Evolutionary conservation across 2,888 invertebrate species (phyloP).

Genomic region (Hypolimnas misippus): DNA sequence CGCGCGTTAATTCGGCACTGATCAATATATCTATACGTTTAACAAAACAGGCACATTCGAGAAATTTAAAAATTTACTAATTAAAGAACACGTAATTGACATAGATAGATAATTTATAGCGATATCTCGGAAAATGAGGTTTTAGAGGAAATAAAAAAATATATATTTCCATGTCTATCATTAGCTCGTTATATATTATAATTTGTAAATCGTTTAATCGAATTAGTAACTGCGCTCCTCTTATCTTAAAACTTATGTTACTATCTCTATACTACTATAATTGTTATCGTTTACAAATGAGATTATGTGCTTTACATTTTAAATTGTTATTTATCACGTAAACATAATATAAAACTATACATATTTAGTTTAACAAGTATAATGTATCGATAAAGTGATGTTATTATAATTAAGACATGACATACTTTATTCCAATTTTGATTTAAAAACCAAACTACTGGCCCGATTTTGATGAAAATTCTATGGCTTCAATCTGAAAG

Average conservation of each 20-base stretch:
- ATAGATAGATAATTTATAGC: no score
- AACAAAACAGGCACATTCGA: background rate
- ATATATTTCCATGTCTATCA: background rate
- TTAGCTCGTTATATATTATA: constrained; percentile 5
- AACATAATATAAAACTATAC: background rate
- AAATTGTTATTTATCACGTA: background rate
- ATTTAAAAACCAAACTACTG: no score
- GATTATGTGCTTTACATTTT: constrained; percentile 10
- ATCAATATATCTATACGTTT: no score
- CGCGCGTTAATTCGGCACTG: no score
- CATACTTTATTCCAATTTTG: background rate
- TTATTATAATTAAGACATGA: background rate
- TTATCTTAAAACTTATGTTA: background rate
- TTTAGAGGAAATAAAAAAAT: background rate
- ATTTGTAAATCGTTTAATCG: constrained; percentile 5
- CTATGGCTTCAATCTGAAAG: no score
- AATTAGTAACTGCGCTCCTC: background rate
- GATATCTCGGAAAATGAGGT: no score
- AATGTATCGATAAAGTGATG: background rate
- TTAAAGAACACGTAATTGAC: background rate
- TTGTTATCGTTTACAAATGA: constrained; percentile 7
- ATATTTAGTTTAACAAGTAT: background rate
- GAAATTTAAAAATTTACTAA: background rate
- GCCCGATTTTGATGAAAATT: no score
- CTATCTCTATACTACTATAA: background rate